These are phyloP conservation scores for Avahi laniger DNA, from an alignment of 2,797 vertebrate species.

Conservation along the genomic window DNA sequence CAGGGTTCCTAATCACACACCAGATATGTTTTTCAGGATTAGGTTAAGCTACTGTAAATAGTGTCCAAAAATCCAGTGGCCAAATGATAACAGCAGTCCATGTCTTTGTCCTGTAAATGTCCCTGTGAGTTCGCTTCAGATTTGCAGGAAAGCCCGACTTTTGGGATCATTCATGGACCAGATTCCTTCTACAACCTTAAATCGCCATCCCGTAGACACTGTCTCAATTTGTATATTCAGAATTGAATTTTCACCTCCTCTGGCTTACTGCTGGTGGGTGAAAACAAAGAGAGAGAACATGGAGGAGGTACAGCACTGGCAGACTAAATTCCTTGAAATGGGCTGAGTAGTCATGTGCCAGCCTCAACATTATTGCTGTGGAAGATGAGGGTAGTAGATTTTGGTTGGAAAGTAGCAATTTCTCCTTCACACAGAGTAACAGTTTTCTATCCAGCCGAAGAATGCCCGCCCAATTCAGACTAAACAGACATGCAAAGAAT, in stretches of 20 bases:
- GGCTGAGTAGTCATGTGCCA: not conserved
- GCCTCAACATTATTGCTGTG: not conserved
- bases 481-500: not conserved
- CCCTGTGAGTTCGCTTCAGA: not conserved
- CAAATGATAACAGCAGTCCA: not conserved
- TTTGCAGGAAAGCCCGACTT: not conserved
- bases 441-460: not conserved
- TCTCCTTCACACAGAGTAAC: not conserved
- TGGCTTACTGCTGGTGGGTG: not conserved
- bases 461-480: not conserved
- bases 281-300: not conserved
- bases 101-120: not conserved
- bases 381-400: not conserved
- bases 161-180: not conserved
- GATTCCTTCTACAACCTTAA: not conserved
- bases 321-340: not conserved
- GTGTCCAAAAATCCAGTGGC: not conserved
- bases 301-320: not conserved
- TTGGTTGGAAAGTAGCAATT: not conserved
- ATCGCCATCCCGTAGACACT: not conserved
- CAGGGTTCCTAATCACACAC: not conserved
- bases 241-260: not conserved
- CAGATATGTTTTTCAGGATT: not conserved
- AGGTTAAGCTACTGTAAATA: not conserved
- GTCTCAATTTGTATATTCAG: not conserved